Evolutionary conservation across 2,888 invertebrate genomes (phyloP).

Genomic region (Cacoxenus indagator): DNA sequence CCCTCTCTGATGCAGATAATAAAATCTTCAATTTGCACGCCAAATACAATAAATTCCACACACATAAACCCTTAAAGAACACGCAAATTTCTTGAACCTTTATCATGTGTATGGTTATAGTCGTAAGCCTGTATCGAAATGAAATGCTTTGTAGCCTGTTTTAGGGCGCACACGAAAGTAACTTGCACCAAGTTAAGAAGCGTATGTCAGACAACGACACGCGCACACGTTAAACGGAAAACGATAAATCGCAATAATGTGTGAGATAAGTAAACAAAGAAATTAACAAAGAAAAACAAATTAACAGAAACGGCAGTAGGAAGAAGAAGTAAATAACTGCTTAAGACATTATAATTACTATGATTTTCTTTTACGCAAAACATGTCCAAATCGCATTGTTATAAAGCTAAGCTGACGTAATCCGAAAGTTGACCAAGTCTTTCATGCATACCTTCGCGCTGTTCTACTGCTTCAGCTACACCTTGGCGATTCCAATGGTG

Average conservation of each 20-base stretch:
- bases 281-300: neutral
- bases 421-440: no score
- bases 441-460: no score
- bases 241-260: conserved; percentile 5
- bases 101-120: no score
- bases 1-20: neutral
- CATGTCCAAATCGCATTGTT: neutral
- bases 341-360: conserved; percentile 12
- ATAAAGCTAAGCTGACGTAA: neutral
- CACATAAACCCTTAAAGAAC: conserved; percentile 1
- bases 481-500: neutral
- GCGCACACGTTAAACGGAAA: conserved; percentile 10
- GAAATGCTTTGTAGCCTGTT: neutral
- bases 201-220: neutral
- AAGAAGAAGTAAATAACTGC: neutral
- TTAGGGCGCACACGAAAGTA: neutral
- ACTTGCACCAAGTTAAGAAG: neutral
- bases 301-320: neutral
- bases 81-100: neutral
- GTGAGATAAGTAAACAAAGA: neutral
- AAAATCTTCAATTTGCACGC: neutral
- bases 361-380: neutral
- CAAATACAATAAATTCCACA: conserved; percentile 6
- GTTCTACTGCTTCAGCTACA: neutral
- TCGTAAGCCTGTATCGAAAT: neutral